Conservation (phyloP, 2,113 vertebrate species). For the Elephantulus edwardii region DNA sequence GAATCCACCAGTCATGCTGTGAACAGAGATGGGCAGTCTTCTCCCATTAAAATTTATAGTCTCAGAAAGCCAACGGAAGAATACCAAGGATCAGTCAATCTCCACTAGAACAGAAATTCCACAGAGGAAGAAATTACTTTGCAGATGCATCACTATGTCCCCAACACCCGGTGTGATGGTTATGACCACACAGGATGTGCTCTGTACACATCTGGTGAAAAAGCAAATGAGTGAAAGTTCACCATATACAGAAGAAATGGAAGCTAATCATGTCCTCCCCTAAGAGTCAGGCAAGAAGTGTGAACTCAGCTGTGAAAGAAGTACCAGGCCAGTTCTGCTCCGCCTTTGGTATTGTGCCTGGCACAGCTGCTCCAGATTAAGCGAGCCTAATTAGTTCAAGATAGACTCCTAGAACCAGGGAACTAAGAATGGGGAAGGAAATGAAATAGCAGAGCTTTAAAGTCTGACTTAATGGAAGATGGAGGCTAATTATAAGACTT, state of each 20-base stretch:
- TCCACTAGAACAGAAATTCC: constrained; percentile 17
- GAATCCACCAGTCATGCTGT: no score
- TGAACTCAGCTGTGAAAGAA: constrained; percentile 1
- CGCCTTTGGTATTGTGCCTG: not conserved
- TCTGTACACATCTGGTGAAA: constrained; percentile 30
- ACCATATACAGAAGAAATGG: constrained; percentile 37
- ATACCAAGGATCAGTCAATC: no score
- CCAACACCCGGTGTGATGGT: not conserved
- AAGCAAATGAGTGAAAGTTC: constrained; percentile 53
- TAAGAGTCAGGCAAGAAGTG: constrained; percentile 27
- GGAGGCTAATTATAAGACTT: not conserved
- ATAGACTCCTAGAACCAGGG: not conserved
- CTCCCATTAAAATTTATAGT: no score
- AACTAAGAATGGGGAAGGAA: constrained; percentile 39
- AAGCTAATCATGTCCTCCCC: constrained; percentile 39
- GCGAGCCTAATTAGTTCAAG: constrained; percentile 39
- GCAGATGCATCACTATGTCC: not conserved
- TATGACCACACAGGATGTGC: constrained; percentile 18
- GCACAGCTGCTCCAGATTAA: not conserved
- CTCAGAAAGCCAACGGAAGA: no score
- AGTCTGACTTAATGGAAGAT: constrained; percentile 28
- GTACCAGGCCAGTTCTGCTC: constrained; percentile 32
- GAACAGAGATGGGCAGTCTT: no score
- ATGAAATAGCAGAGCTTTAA: constrained; percentile 31
- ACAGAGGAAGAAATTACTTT: constrained; percentile 17